Base-by-base conservation (phyloP, 2,888 invertebrate species). In the Harmothoe impar region DNA sequence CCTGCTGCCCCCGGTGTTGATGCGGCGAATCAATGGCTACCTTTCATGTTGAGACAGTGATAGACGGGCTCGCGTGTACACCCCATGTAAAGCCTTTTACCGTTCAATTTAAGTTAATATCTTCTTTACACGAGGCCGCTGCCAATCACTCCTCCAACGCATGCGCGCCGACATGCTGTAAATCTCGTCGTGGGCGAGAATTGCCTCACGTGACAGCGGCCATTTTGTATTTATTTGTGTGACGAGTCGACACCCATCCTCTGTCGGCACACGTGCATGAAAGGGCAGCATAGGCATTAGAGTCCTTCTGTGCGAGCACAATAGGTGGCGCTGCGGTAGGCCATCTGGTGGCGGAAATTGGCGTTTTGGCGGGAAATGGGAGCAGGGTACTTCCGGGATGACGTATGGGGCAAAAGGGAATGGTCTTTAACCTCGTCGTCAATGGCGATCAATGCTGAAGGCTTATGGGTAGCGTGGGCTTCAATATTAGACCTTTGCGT, bases 341-440 rank as follows among this genome's bases (percentile, higher is more conserved):
- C 29, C 31, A 72, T 72, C 72, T 72, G 72, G 29, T 25, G 72
- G 72, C 72, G 72, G 72, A 72, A 72, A 72, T 72, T 72, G 72
- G 25, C 72, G 72, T 72, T 72, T 72, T 72, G 72, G 25, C 29
- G 72, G 72, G 29, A 29, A 29, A n/a, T 15, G 29, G 72, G 72
- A 3, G 29, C 29, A 29, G 5, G 15, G 29, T 25, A 25, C n/a
- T 72, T 72, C 72, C 72, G 5, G 72, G 72, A 72, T 72, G 72
- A 72, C 72, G 72, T 72, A 29, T 72, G 72, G 20, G 29, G 72
- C 72, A 72, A 25, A 29, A 17, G 72, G 15, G 72, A 29, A 29
- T 0, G 72, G 72, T 29, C 29, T 72, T 72, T 72, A 12, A 72
- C 72, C 72, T 17, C 29, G 72, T n/a, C 72, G 31, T 20, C 62